Evolutionary conservation across 2,113 vertebrate species (phyloP).

Genomic region (Protobothrops flavoviridis): DNA sequence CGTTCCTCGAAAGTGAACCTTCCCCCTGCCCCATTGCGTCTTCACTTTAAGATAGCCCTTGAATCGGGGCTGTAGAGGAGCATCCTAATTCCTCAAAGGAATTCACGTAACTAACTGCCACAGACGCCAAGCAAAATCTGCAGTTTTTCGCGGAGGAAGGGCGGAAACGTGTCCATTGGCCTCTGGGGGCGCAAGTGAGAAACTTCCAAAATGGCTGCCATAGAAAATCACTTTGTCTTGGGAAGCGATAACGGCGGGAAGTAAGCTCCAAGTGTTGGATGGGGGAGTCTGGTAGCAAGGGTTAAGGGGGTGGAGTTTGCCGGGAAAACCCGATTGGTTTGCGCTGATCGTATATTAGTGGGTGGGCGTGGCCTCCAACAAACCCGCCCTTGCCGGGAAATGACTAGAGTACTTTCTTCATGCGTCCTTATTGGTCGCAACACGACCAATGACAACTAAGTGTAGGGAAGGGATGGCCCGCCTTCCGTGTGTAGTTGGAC

Average conservation of each 20-base stretch:
- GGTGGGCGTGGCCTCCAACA: neutral
- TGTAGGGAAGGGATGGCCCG: neutral
- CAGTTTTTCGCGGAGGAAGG: neutral
- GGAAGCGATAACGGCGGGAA: slow-evolving; percentile 2
- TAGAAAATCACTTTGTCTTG: too few relatives aligned
- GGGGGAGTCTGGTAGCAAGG: neutral
- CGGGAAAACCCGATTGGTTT: neutral
- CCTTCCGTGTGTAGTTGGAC: neutral
- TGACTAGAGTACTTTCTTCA: neutral
- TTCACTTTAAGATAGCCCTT: neutral
- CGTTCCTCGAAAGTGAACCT: neutral
- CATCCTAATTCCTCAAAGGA: neutral
- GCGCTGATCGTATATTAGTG: neutral
- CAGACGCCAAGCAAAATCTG: neutral
- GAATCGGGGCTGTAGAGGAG: neutral
- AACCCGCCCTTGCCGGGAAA: slow-evolving; percentile 1
- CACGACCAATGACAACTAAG: neutral
- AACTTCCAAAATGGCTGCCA: neutral
- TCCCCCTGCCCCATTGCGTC: neutral
- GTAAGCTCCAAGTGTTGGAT: neutral
- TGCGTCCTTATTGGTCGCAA: neutral
- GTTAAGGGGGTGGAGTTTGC: neutral
- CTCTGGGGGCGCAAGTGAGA: neutral
- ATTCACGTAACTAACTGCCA: neutral
- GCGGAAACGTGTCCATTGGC: neutral